A percentile compares a stretch with the other conserved stretches of the same genome.
Conservation (phyloP, 2,797 vertebrate species). For the Cryptoprocta ferox region DNA sequence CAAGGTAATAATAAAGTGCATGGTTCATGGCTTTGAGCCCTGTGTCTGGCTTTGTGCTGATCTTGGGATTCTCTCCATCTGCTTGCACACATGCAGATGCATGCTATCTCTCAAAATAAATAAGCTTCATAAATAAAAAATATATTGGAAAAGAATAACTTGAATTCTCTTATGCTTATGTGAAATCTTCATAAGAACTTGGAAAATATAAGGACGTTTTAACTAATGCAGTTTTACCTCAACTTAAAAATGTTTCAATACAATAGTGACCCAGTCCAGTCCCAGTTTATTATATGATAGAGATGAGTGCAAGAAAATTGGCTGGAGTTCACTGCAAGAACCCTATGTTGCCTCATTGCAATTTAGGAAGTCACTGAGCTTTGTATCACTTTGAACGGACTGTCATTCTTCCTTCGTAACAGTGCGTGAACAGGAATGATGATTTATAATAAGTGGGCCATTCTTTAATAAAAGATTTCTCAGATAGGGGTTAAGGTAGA, state of each 20-base stretch:
- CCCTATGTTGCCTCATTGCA: conserved; percentile 51
- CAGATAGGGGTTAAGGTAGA: conserved; percentile 57
- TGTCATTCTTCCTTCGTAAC: conserved; percentile 76
- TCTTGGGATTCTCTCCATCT: too few relatives aligned
- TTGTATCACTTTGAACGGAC: conserved; percentile 68
- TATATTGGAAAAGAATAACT: background rate
- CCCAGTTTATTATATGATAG: conserved; percentile 44
- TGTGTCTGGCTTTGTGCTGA: too few relatives aligned
- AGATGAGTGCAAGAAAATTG: background rate
- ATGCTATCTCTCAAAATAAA: too few relatives aligned
- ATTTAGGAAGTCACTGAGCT: conserved; percentile 79
- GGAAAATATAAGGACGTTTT: background rate
- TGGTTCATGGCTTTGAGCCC: too few relatives aligned
- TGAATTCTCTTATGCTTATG: background rate
- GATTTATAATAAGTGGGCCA: conserved; percentile 74
- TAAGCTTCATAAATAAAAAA: too few relatives aligned
- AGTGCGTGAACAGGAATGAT: conserved; percentile 80
- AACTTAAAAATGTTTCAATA: conserved; percentile 15
- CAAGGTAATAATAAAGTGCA: background rate
- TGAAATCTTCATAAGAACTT: background rate
- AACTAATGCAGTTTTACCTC: background rate
- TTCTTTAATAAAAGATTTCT: conserved; percentile 80
- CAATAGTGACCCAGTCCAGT: background rate
- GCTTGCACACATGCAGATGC: too few relatives aligned
- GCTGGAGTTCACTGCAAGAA: conserved; percentile 57